A percentile compares a stretch with the other conserved stretches of the same genome.
Evolutionary conservation across 2,113 vertebrate species (phyloP).

Genomic region (Pseudois nayaur): DNA sequence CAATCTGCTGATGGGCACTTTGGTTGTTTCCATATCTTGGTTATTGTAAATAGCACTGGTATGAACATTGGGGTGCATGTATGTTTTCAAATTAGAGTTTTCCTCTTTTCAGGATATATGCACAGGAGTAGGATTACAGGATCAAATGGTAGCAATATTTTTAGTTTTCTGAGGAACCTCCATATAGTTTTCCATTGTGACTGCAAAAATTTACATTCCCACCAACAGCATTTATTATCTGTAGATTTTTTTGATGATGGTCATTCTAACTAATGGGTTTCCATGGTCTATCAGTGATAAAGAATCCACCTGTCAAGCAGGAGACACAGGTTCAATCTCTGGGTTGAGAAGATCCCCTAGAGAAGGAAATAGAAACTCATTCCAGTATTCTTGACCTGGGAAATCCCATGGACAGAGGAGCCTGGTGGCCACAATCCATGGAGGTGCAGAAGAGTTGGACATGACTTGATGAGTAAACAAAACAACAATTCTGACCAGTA

Average conservation of each 20-base stretch:
- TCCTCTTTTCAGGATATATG: not conserved
- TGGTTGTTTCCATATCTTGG: not conserved
- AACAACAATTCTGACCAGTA: not conserved
- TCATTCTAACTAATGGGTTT: not conserved
- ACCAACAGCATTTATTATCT: not conserved
- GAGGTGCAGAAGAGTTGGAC: not conserved
- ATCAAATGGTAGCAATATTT: not conserved
- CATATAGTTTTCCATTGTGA: not conserved
- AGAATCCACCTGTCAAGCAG: not conserved
- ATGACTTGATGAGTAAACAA: not conserved
- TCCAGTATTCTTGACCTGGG: not conserved
- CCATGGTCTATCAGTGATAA: not conserved
- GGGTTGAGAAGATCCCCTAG: not conserved
- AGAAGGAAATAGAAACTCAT: not conserved
- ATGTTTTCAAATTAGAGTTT: not conserved
- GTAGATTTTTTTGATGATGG: not conserved
- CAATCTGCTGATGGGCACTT: not conserved
- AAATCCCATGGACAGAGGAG: not conserved
- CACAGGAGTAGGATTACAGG: not conserved
- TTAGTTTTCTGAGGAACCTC: not conserved
- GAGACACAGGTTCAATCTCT: not conserved
- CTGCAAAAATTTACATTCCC: not conserved
- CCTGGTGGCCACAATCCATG: not conserved
- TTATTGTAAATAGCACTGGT: not conserved
- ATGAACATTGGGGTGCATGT: not conserved